A percentile compares a stretch with the other conserved stretches of the same genome.
Conservation (phyloP, 2,797 vertebrate genomes). For the Linurgus olivaceus region DNA sequence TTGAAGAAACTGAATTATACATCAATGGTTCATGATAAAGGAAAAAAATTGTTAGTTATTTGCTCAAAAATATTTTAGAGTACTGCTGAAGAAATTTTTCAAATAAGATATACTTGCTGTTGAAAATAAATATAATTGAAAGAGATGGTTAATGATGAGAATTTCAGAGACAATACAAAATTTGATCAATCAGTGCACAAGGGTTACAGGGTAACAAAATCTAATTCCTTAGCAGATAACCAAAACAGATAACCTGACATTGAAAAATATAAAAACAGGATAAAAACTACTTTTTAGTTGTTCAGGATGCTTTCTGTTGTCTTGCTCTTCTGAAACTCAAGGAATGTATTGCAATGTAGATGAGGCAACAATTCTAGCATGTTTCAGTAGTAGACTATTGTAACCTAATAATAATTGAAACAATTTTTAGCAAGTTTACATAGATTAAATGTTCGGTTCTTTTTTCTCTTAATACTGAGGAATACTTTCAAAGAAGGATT, state of each 20-base stretch:
- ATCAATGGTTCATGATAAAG: not conserved
- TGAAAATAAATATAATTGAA: not conserved
- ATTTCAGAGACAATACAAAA: not conserved
- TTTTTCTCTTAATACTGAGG: not conserved
- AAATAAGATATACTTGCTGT: not conserved
- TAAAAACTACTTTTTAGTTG: not conserved
- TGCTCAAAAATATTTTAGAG: not conserved
- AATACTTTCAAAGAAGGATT: not conserved
- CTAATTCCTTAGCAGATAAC: not conserved
- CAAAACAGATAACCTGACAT: not conserved
- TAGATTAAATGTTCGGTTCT: not conserved
- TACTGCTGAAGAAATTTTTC: not conserved
- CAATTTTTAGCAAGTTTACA: not conserved
- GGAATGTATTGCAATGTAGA: not conserved
- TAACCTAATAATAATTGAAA: conserved; percentile 25
- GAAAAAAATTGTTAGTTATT: not conserved
- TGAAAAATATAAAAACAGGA: not conserved
- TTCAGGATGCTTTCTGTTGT: not conserved
- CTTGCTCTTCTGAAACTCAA: not conserved
- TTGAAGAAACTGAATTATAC: not conserved
- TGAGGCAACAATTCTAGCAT: not conserved
- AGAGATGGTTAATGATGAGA: not conserved
- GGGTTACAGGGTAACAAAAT: not conserved
- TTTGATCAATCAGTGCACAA: not conserved
- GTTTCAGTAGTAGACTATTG: conserved; percentile 5